phyloP scores from a whole-genome alignment of 2,888 invertebrate species.

The Leptarthrus brevirostris region DNA sequence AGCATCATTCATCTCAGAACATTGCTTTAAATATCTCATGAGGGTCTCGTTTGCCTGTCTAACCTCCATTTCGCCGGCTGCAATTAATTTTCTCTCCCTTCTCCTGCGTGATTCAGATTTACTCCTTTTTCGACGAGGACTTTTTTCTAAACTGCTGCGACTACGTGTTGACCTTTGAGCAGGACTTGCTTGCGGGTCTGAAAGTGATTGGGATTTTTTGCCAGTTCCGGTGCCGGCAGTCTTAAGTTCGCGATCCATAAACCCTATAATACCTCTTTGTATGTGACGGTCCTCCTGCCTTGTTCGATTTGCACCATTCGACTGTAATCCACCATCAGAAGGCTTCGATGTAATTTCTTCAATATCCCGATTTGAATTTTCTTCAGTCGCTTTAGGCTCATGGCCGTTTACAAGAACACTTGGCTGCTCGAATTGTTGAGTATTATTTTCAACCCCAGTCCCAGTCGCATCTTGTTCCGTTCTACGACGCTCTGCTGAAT shows the following conservation, averaged over 20 bases:
- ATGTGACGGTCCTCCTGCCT: slow-evolving; percentile 59
- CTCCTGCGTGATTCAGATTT: slow-evolving; percentile 67
- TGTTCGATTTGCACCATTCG: slow-evolving; percentile 56
- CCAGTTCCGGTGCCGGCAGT: slow-evolving; percentile 55
- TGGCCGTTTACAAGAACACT: slow-evolving; percentile 52
- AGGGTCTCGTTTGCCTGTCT: slow-evolving; percentile 67
- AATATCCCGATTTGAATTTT: slow-evolving; percentile 15
- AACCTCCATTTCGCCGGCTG: slow-evolving; percentile 67
- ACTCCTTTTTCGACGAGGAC: slow-evolving; percentile 67
- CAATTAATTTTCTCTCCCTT: slow-evolving; percentile 66
- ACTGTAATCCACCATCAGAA: slow-evolving; percentile 58
- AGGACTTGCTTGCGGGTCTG: slow-evolving; percentile 67
- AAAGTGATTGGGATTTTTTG: slow-evolving; percentile 65
- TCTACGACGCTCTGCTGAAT: slow-evolving; percentile 56
- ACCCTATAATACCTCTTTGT: slow-evolving; percentile 66
- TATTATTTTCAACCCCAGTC: slow-evolving; percentile 17
- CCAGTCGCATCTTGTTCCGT: neutral
- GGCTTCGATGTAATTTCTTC: neutral
- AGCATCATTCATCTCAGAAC: slow-evolving; percentile 67
- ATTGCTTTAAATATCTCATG: slow-evolving; percentile 67
- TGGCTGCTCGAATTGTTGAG: slow-evolving; percentile 52
- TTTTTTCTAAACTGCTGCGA: slow-evolving; percentile 66
- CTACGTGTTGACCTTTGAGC: slow-evolving; percentile 66
- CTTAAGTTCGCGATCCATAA: slow-evolving; percentile 66
- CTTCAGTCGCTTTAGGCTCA: slow-evolving; percentile 37